Percentiles rank a stretch among this genome's conserved stretches.
Evolutionary conservation across 2,888 invertebrate species (phyloP).

Genomic region (Phengaris alcon): DNA sequence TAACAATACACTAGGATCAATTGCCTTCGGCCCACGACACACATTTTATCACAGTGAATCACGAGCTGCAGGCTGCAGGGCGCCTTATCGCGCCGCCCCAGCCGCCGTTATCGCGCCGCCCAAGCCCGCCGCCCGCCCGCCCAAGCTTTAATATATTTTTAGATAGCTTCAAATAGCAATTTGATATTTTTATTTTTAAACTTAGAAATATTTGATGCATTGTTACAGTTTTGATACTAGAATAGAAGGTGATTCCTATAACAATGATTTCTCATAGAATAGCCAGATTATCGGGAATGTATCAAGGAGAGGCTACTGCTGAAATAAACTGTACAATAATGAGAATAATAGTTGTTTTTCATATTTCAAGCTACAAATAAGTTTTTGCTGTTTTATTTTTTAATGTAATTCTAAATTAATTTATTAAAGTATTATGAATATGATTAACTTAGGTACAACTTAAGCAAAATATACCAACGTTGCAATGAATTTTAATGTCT

Average conservation of each 20-base stretch:
- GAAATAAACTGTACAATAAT: no score
- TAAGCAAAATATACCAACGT: neutral
- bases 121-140: constrained; percentile 29
- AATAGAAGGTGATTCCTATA: neutral
- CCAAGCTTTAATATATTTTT: constrained; percentile 32
- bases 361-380: no score
- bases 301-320: neutral
- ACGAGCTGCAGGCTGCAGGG: constrained; percentile 42
- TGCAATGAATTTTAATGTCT: neutral
- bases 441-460: no score
- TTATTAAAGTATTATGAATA: no score
- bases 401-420: no score
- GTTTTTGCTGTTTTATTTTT: no score
- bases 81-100: constrained; percentile 46
- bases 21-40: constrained; percentile 43
- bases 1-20: constrained; percentile 36
- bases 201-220: constrained; percentile 10
- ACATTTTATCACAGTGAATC: constrained; percentile 46
- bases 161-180: constrained; percentile 31
- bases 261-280: neutral
- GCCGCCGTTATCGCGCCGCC: constrained; percentile 39
- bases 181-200: constrained; percentile 28
- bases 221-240: constrained; percentile 4
- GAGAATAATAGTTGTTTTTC: no score
- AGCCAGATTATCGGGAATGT: neutral